phyloP scores from a whole-genome alignment of 2,113 vertebrate species.

The Ranitomeya variabilis region DNA sequence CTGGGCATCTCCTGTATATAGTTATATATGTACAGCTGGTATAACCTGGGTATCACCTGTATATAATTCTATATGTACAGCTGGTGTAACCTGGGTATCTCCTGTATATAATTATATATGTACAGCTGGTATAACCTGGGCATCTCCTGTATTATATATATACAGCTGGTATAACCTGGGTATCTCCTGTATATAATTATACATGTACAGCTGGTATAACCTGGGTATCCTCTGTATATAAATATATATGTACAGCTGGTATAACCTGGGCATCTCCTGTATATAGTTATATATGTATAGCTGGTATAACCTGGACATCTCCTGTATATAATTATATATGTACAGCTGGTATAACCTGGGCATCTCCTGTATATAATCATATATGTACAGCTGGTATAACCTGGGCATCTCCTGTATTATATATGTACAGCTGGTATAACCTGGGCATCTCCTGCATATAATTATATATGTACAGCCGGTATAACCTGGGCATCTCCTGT shows the following conservation, averaged over 20 bases:
- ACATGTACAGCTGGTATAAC: background rate
- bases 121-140: background rate
- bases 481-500: background rate
- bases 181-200: background rate
- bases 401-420: background rate
- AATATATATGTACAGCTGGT: background rate
- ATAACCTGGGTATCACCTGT: background rate
- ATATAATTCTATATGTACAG: background rate
- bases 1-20: background rate
- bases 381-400: background rate
- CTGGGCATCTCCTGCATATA: background rate
- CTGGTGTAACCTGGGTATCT: background rate
- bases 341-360: background rate
- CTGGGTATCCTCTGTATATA: background rate
- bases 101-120: background rate
- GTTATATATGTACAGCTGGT: background rate
- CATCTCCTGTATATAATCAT: background rate
- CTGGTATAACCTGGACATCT: background rate
- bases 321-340: background rate
- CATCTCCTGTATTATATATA: background rate
- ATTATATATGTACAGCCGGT: background rate
- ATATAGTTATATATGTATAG: background rate
- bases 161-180: background rate
- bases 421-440: background rate
- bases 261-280: background rate